Base-by-base conservation (phyloP, 2,797 vertebrate species). In the Oreortyx pictus region DNA sequence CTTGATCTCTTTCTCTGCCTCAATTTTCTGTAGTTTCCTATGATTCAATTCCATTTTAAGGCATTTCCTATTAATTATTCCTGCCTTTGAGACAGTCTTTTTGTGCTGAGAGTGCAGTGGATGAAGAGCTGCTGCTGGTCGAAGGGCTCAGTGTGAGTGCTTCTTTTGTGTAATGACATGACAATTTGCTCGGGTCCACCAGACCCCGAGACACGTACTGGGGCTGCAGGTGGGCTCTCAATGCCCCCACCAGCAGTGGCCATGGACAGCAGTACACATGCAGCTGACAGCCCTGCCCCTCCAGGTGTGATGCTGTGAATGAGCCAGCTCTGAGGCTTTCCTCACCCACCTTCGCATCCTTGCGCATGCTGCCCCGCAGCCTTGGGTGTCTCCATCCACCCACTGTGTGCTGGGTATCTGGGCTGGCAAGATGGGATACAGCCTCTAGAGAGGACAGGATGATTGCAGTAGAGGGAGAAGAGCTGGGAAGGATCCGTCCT, bases 151-250 rank as follows among this genome's bases (percentile, higher is more conserved):
- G 68, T 7, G 66, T 1, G 7, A 86, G 43, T 20, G 54, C 23
- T 20, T 79, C 0, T 0, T 60, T 72, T 20, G 41, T 52, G 13
- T 25, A 56, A 82, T 4, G 11, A 14, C 5, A 11, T 18, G 0
- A 50, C 2, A 23, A 66, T 52, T 52, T 73, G 37, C 43, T 62
- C 57, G 43, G 47, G 37, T 24, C 68, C 46, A 66, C 37, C 16
- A 57, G 73, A 65, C 11, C 22, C 44, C 43, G 61, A n/a, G 35
- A n/a, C 5, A 1, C 0, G 18, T 37, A 44, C 57, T 47, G 77
- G 44, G 39, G 62, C 44, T 50, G 77, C 77, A 60, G 74, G 37
- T 60, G 8, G 8, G 4, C 62, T 60, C 70, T 78, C 7, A 4
- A 68, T 66, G 39, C 68, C 1, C 0, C 27, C 35, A 11, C 24